Percentiles rank a stretch among this genome's conserved stretches.
Conservation (phyloP, 2,797 vertebrate species). For the Cyprinodon diabolis region DNA sequence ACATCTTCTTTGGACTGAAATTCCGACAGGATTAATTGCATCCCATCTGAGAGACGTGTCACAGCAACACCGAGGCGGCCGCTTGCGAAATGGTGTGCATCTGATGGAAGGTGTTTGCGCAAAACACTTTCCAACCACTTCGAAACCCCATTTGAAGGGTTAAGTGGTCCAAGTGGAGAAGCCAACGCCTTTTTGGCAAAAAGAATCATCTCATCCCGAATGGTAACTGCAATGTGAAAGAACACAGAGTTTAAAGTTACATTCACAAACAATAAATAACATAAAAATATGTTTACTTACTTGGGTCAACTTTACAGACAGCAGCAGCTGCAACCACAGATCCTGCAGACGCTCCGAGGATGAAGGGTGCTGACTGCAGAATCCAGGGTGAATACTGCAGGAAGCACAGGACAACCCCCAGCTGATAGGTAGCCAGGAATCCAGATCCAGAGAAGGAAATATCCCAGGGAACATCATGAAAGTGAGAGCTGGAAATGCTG, state of each 20-base stretch:
- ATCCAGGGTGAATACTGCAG: constrained; percentile 82
- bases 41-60: constrained; percentile 82
- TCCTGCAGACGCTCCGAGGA: constrained; percentile 88
- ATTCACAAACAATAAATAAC: background rate
- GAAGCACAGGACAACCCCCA: constrained; percentile 87
- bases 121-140: constrained; percentile 76
- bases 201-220: constrained; percentile 78
- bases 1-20: constrained; percentile 88
- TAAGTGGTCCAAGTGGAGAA: constrained; percentile 83
- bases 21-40: constrained; percentile 82
- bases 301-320: constrained; percentile 78
- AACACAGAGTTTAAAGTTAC: background rate
- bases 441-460: constrained; percentile 90
- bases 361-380: constrained; percentile 77
- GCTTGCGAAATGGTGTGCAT: constrained; percentile 83
- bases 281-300: constrained; percentile 53
- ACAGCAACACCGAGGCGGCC: constrained; percentile 85
- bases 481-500: constrained; percentile 31
- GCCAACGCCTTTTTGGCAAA: constrained; percentile 75
- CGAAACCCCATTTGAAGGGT: constrained; percentile 81
- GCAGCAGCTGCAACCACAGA: constrained; percentile 87
- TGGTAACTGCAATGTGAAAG: constrained; percentile 47
- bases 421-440: constrained; percentile 90
- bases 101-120: constrained; percentile 72
- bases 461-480: constrained; percentile 38